Conservation (phyloP, 2,113 vertebrate species). For the Numida meleagris region DNA sequence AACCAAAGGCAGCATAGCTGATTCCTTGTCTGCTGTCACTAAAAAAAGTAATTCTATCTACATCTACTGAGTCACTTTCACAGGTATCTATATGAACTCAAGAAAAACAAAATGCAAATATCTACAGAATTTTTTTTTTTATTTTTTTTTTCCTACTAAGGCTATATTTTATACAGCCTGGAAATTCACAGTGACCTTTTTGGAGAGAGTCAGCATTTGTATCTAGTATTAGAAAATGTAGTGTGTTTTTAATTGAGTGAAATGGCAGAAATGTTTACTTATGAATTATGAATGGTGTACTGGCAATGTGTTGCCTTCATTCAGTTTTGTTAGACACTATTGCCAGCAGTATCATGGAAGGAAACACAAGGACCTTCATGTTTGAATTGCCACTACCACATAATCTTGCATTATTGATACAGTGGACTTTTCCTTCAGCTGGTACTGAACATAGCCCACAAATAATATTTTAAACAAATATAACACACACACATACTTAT, state of each 20-base stretch:
- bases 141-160: not conserved
- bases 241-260: conserved; percentile 29
- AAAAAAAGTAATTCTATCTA: not conserved
- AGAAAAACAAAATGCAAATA: conserved; percentile 39
- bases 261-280: conserved; percentile 36
- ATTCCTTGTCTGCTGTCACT: conserved; percentile 13
- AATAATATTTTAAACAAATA: not conserved
- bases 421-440: not conserved
- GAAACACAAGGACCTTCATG: not conserved
- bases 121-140: not conserved
- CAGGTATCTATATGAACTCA: not conserved
- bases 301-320: not conserved
- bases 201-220: not conserved
- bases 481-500: not conserved
- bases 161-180: not conserved
- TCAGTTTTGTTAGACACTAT: not conserved
- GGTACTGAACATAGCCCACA: not conserved
- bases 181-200: not conserved
- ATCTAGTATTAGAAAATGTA: not conserved
- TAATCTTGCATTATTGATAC: not conserved
- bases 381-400: not conserved
- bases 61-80: not conserved
- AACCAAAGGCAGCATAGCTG: conserved; percentile 11
- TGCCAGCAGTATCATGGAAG: not conserved
- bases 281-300: not conserved